Conservation (phyloP, 2,113 vertebrate genomes). For the Callopanchax toddi region DNA sequence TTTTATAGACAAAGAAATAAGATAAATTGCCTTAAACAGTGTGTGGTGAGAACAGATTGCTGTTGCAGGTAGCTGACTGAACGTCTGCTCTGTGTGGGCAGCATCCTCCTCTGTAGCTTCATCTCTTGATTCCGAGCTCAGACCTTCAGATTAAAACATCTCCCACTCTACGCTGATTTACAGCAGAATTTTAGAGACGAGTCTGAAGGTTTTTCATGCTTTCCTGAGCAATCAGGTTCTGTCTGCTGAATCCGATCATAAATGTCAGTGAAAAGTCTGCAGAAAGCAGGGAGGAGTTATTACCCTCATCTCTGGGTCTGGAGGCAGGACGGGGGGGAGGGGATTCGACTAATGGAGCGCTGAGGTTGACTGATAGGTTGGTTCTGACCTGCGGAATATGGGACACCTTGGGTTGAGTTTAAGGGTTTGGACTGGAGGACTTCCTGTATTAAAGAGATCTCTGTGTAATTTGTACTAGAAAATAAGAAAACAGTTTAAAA, state of each 20-base stretch:
- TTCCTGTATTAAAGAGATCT: neutral
- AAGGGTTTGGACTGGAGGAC: neutral
- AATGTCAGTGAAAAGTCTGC: slow-evolving; percentile 34
- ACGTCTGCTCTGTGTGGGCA: slow-evolving; percentile 15
- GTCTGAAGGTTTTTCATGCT: slow-evolving; percentile 29
- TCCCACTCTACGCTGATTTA: no score
- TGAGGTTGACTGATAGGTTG: neutral
- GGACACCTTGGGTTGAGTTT: neutral
- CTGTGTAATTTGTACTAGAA: neutral
- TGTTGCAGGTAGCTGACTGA: no score
- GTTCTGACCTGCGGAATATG: no score
- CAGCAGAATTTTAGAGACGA: slow-evolving; percentile 10
- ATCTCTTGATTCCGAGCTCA: no score
- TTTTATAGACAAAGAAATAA: no score
- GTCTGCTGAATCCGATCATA: slow-evolving; percentile 32
- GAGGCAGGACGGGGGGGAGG: neutral
- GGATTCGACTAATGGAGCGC: neutral
- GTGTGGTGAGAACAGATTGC: no score
- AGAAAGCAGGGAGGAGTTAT: slow-evolving; percentile 48
- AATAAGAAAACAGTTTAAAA: neutral
- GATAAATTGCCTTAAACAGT: no score
- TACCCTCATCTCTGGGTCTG: neutral
- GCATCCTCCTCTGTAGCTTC: neutral
- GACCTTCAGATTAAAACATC: no score
- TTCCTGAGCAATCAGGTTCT: no score